These are phyloP conservation scores for Synergus gifuensis DNA, from an alignment of 2,888 invertebrate genomes.

Conservation along the genomic window DNA sequence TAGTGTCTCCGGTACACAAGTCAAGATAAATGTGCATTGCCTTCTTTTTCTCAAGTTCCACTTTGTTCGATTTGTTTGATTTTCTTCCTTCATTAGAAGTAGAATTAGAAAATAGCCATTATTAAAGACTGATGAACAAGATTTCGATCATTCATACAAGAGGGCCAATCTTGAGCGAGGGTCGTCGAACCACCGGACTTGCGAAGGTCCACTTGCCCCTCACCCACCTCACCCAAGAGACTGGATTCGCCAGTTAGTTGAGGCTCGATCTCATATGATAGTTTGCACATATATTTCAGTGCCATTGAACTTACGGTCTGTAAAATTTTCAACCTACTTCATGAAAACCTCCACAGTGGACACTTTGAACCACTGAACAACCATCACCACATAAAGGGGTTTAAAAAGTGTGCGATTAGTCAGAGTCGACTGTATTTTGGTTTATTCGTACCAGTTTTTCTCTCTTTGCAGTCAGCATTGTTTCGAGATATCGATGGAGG, in stretches of 20 bases:
- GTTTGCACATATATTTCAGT: background rate
- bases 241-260: conserved; percentile 46
- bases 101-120: too few relatives aligned
- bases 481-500: conserved; percentile 43
- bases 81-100: background rate
- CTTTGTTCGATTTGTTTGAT: background rate
- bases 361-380: too few relatives aligned
- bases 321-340: background rate
- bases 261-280: conserved; percentile 29
- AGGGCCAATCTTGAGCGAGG: conserved; percentile 68
- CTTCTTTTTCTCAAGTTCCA: background rate
- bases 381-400: too few relatives aligned
- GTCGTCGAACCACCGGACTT: conserved; percentile 71
- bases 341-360: too few relatives aligned
- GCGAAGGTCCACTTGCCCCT: conserved; percentile 41
- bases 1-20: conserved; percentile 51
- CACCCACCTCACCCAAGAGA: conserved; percentile 46
- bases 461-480: background rate
- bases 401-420: too few relatives aligned
- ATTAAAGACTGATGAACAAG: too few relatives aligned
- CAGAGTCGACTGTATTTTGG: too few relatives aligned
- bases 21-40: conserved; percentile 51
- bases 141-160: conserved; percentile 64
- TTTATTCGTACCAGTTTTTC: too few relatives aligned
- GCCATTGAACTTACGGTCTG: conserved; percentile 49